Evolutionary conservation across 2,888 invertebrate species (phyloP).

Genomic region (Julus scandinavius): DNA sequence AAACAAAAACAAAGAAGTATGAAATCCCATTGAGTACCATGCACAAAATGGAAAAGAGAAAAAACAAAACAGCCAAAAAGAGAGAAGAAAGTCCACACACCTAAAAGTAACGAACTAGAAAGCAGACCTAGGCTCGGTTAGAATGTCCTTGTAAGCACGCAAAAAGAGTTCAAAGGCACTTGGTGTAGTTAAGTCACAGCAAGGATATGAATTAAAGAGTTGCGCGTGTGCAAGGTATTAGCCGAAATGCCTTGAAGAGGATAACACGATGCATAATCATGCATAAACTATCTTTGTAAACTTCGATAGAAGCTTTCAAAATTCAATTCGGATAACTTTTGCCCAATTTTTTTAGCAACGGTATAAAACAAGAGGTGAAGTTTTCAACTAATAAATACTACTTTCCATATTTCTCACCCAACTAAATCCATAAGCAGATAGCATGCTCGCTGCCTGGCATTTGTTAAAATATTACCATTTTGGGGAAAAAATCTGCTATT

Average conservation of each 20-base stretch:
- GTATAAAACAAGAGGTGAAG: too few species aligned
- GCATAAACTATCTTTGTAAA: neutral
- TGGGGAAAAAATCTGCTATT: too few species aligned
- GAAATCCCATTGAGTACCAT: neutral
- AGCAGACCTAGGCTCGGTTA: constrained; percentile 24
- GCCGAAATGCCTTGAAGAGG: constrained; percentile 8
- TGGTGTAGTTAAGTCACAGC: constrained; percentile 14
- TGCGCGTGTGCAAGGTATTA: constrained; percentile 15
- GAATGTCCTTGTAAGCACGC: constrained; percentile 23
- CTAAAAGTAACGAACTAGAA: neutral
- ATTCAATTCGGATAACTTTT: neutral
- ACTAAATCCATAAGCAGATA: too few species aligned
- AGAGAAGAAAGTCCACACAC: constrained; percentile 25
- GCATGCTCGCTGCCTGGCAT: too few species aligned
- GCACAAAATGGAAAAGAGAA: neutral
- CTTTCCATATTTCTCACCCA: too few species aligned
- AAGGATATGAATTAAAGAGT: constrained; percentile 1
- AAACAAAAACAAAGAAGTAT: neutral
- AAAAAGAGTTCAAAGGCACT: constrained; percentile 31
- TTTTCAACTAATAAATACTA: too few species aligned
- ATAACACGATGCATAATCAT: constrained; percentile 20
- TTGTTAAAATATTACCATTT: too few species aligned
- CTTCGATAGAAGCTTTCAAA: neutral
- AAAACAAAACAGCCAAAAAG: neutral
- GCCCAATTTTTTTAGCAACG: too few species aligned